Conservation (phyloP, 2,113 vertebrate genomes). For the Callaeas wilsoni region DNA sequence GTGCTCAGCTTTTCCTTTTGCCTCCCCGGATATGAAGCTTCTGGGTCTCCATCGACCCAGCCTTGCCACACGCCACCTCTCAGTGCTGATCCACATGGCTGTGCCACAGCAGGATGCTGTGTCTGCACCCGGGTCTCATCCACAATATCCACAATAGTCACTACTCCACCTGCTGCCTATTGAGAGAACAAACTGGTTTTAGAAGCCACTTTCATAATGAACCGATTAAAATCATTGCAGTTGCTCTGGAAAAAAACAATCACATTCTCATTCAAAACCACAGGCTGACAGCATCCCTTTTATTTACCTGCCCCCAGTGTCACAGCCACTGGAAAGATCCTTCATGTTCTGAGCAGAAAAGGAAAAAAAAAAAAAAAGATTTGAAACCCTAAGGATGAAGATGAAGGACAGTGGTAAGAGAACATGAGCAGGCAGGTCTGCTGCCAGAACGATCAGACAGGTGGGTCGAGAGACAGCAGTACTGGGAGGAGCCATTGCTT, state of each 20-base stretch:
- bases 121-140: neutral
- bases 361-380: neutral
- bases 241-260: neutral
- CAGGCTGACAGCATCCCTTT: neutral
- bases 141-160: neutral
- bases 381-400: neutral
- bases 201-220: neutral
- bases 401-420: too few species aligned
- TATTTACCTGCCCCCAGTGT: neutral
- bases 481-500: neutral
- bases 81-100: neutral
- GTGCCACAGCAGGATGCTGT: neutral
- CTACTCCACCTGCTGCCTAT: neutral
- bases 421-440: too few species aligned
- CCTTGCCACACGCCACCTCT: neutral
- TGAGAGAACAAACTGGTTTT: neutral
- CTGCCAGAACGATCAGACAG: neutral
- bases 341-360: neutral
- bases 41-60: neutral
- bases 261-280: neutral
- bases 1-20: neutral
- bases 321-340: neutral
- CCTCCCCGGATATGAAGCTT: neutral
- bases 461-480: neutral
- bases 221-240: neutral